Evolutionary conservation across 2,113 vertebrate genomes (phyloP), one percentile per base, ranked within the genome.

Genomic region (Marcusenius ussheri): DNA sequence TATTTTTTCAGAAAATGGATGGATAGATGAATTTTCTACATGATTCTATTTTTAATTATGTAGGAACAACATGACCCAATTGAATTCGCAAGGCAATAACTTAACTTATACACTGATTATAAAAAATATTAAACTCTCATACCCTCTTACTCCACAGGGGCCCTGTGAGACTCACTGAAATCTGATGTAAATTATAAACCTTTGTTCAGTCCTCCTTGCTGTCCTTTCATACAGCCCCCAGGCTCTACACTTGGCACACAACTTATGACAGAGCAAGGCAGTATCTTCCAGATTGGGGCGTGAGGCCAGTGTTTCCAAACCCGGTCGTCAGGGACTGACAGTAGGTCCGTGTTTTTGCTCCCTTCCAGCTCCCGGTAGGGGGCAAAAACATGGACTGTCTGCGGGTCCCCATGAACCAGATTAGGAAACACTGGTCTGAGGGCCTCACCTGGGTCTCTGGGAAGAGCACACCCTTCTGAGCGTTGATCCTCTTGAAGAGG

Each of bases 401-500:
- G 6, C 6, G 7, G 56, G 24, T 62, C 56, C 56, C 13, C 56
- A 58, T 0, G 6, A 24, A 58, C 1, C 2, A 9, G 62, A 70
- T 31, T 70, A 31, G 62, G n/a, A 13, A 31, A 70, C 62, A 11
- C n/a, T 83, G 39, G 19, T 10, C 77, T 24, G 7, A 83, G 35
- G 77, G 8, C 11, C 91, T 95, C 95, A 99, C 98, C 96, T 99
- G 98, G 91, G 97, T 96, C 92, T 99, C 98, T 47, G 97, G 94
- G 92, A 99, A 99, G 21, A 98, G 95, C 80, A 95, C 62, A 90
- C 98, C 98, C 96, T 97, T 98, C 93, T 99, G 98, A 83, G 97
- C 96, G 94, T 99, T 99, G 94, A 99, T 99, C 95, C 97, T 97
- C 95, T 97, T 98, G 94, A 98, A 99, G 3, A 99, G 95, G 92